A percentile compares a stretch with the other conserved stretches of the same genome.
These are phyloP conservation scores for Gnathonemus echidnorhynchus DNA, from an alignment of 2,113 vertebrate species.

Conservation along the genomic window DNA sequence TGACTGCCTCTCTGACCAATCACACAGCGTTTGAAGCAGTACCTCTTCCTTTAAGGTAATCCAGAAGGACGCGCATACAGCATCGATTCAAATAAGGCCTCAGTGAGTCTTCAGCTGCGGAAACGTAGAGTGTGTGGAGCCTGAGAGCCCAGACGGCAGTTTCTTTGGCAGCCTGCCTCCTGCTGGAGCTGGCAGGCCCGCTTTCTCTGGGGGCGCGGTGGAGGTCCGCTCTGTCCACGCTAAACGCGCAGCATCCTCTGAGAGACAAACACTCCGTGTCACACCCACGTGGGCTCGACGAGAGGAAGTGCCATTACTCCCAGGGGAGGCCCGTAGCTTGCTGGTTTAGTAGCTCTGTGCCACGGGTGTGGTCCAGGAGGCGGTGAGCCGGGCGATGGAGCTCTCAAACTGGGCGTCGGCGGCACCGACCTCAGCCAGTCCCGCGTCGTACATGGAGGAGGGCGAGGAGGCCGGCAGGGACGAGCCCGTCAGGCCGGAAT, in stretches of 20 bases:
- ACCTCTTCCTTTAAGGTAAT: not conserved
- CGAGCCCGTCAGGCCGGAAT: constrained; percentile 62
- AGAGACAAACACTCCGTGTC: not conserved
- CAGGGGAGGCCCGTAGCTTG: too few species aligned
- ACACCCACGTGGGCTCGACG: not conserved
- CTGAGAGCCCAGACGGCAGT: not conserved
- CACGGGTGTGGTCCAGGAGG: constrained; percentile 62
- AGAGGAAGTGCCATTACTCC: not conserved
- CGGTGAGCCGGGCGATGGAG: constrained; percentile 65
- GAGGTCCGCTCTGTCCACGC: not conserved
- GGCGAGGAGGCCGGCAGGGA: constrained; percentile 64
- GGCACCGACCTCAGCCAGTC: constrained; percentile 53
- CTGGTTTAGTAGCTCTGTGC: constrained; percentile 65
- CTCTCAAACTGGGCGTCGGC: constrained; percentile 67
- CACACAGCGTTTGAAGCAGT: not conserved
- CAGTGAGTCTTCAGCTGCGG: not conserved
- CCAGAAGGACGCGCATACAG: not conserved
- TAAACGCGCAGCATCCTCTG: too few species aligned
- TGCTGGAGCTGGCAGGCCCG: not conserved
- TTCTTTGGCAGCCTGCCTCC: not conserved
- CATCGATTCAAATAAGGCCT: not conserved
- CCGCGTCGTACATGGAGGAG: constrained; percentile 64
- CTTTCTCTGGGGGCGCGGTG: not conserved
- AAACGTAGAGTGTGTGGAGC: not conserved
- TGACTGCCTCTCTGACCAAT: not conserved